These are phyloP conservation scores for Dexiosoma caninum DNA, from an alignment of 2,888 invertebrate species.

Conservation along the genomic window DNA sequence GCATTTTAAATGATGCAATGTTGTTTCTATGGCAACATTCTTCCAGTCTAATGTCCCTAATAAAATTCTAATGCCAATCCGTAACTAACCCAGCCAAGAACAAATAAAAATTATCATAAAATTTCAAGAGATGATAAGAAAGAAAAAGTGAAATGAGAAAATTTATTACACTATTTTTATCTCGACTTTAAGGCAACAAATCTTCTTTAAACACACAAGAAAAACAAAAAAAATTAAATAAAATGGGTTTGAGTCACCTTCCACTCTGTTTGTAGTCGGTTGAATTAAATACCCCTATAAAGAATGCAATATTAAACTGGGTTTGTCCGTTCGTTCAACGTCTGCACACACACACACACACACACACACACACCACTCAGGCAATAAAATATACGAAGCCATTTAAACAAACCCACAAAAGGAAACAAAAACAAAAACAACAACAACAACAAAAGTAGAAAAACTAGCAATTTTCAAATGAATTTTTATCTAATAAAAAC, in stretches of 20 bases:
- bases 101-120: neutral
- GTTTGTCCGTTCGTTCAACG: neutral
- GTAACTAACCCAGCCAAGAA: neutral
- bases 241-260: neutral
- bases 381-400: slow-evolving; percentile 15
- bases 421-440: too few species aligned
- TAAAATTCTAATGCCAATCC: neutral
- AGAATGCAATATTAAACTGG: neutral
- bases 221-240: too few species aligned
- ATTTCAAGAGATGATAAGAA: neutral
- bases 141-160: neutral
- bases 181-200: neutral
- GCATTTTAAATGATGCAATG: too few species aligned
- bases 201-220: neutral
- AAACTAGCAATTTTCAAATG: slow-evolving; percentile 40
- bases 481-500: slow-evolving; percentile 51
- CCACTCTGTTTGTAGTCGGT: neutral
- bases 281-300: neutral
- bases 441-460: neutral
- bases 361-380: neutral
- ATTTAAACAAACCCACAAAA: slow-evolving; percentile 12
- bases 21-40: too few species aligned
- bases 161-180: neutral
- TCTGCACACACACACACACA: too few species aligned
- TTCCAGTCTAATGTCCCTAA: too few species aligned